Base-by-base conservation (phyloP, 1,140 invertebrate species). In the Calephelis virginiensis region DNA sequence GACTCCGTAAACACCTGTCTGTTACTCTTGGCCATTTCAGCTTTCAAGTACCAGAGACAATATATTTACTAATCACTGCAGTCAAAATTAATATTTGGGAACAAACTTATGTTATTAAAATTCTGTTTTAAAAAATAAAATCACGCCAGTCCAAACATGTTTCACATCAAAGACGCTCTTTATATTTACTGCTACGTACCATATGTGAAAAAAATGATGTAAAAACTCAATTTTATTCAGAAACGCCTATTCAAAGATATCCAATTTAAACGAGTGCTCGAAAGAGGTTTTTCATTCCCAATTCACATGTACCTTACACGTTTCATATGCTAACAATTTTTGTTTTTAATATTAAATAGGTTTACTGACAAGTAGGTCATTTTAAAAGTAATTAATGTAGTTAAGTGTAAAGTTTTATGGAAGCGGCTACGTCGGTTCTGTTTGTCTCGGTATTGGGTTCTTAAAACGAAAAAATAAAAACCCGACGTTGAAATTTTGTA, bases 171-270 rank as follows among this genome's bases (percentile, higher is more conserved):
- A 56, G 53, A 56, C 53, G 10, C 53, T 37, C 10, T 56, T 56
- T 28, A 56, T 56, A 56, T 37, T 56, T 37, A 37, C 28, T 37
- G 28, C 53, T 56, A 37, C 28, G 28, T 14, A 37, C 37, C 40
- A 9, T 43, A 43, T 9, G 40, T 43, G 40, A 7, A 56, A 56
- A 56, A 56, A 56, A 38, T 56, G 53, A 56, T 56, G 50, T 56
- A 37, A 56, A 56, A 56, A 56, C 28, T 56, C 50, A 56, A 56
- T 56, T 56, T 56, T 56, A 56, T 56, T 56, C 50, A 56, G 50
- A 56, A 56, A 56, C 50, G 17, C 28, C 50, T 28, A 56, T 56
- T 56, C 50, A 56, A 56, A 56, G 50, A 56, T 56, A 56, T 56
- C 50, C 50, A 56, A 56, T 56, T 56, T 56, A 56, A 56, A 56